A percentile compares a stretch with the other conserved stretches of the same genome.
Evolutionary conservation across 2,888 invertebrate genomes (phyloP).

Genomic region (Blomia tropicalis): DNA sequence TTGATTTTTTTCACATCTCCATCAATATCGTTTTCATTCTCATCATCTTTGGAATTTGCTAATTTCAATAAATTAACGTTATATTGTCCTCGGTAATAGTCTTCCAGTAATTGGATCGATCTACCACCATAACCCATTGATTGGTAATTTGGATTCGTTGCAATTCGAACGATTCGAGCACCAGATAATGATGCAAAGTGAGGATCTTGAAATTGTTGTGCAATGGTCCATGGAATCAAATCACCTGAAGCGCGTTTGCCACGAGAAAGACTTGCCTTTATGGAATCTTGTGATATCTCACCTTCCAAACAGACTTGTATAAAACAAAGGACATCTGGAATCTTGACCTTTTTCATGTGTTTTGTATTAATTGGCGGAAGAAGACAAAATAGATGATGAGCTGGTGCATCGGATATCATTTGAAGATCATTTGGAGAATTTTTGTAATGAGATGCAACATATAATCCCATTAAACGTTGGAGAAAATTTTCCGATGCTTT

Average conservation of each 20-base stretch:
- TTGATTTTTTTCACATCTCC: constrained; percentile 45
- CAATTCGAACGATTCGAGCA: constrained; percentile 81
- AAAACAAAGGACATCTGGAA: constrained; percentile 87
- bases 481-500: constrained; percentile 66
- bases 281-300: constrained; percentile 47
- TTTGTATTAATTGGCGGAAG: constrained; percentile 61
- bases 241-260: constrained; percentile 88
- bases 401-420: constrained; percentile 94
- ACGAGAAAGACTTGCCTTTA: constrained; percentile 59
- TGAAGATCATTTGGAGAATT: constrained; percentile 97
- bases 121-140: constrained; percentile 92
- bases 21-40: constrained; percentile 40
- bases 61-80: constrained; percentile 29
- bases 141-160: constrained; percentile 95
- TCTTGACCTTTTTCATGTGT: constrained; percentile 40
- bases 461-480: constrained; percentile 75
- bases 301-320: constrained; percentile 61
- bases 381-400: constrained; percentile 88
- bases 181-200: constrained; percentile 80
- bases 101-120: constrained; percentile 62
- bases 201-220: constrained; percentile 83
- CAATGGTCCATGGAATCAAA: constrained; percentile 93
- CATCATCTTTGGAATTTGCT: constrained; percentile 42
- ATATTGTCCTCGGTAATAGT: constrained; percentile 66
- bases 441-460: constrained; percentile 96